Evolutionary conservation across 1,140 invertebrate genomes (phyloP).

Genomic region (Aleiodes sp.): DNA sequence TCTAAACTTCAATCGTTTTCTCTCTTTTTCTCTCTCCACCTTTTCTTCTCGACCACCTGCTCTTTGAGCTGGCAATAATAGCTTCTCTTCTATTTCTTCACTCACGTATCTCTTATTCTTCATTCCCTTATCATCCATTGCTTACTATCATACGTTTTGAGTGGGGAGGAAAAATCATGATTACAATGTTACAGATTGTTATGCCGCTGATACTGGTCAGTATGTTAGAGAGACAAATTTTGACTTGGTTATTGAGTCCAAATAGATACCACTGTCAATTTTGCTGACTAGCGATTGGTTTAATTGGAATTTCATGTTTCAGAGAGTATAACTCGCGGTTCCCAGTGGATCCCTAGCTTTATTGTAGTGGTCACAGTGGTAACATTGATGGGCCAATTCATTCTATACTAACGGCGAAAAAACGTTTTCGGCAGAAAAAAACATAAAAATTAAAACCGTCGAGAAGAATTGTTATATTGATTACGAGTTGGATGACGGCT

Average conservation of each 20-base stretch:
- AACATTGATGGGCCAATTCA: neutral
- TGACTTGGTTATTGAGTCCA: constrained; percentile 16
- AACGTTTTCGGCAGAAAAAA: neutral
- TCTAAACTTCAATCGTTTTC: constrained; percentile 18
- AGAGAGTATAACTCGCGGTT: neutral
- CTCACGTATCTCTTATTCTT: neutral
- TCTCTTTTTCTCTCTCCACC: neutral
- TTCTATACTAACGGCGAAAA: neutral
- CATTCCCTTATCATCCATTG: neutral
- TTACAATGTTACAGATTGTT: too few species aligned
- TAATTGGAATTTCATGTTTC: constrained; percentile 47
- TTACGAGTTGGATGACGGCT: neutral
- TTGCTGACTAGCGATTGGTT: constrained; percentile 27
- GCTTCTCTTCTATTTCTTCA: neutral
- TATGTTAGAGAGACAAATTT: neutral
- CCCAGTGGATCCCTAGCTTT: neutral
- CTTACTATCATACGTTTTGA: neutral
- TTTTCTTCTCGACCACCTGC: constrained; percentile 16
- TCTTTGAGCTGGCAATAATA: neutral
- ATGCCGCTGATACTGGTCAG: too few species aligned
- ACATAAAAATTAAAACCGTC: too few species aligned
- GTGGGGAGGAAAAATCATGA: neutral
- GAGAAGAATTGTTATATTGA: constrained; percentile 13
- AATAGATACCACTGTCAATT: constrained; percentile 23
- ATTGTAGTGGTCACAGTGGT: constrained; percentile 14